Conservation (phyloP, 1,140 invertebrate species). For the Aricia agestis region DNA sequence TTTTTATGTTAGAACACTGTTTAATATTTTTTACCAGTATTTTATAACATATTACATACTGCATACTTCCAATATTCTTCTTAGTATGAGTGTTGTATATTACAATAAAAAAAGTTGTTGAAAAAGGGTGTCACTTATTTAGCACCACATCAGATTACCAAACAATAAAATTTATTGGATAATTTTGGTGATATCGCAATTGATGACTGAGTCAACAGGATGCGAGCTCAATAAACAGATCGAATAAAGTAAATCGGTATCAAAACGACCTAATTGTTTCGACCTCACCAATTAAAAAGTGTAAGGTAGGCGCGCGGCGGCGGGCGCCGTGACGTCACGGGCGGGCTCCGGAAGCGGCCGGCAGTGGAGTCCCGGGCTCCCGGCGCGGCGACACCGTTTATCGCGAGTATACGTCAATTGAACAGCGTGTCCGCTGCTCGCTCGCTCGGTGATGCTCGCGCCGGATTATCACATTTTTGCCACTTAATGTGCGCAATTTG, state of each 20-base stretch:
- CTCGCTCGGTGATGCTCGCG: conserved; percentile 49
- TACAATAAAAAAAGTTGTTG: background rate
- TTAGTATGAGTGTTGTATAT: background rate
- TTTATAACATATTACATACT: background rate
- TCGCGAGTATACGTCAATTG: conserved; percentile 66
- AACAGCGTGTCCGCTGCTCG: conserved; percentile 63
- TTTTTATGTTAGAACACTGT: background rate
- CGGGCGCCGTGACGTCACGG: conserved; percentile 53
- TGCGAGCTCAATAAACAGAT: conserved; percentile 22
- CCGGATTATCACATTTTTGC: conserved; percentile 44
- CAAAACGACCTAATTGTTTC: conserved; percentile 66
- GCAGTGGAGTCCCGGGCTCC: conserved; percentile 53
- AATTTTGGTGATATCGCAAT: background rate
- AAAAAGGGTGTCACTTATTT: conserved; percentile 6
- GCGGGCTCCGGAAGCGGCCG: conserved; percentile 60
- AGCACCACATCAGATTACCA: background rate
- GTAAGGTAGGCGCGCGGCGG: conserved; percentile 58
- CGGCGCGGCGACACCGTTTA: conserved; percentile 58
- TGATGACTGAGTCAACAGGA: conserved; percentile 12
- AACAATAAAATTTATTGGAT: conserved; percentile 13
- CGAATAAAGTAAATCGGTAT: conserved; percentile 52
- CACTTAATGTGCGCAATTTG: conserved; percentile 35
- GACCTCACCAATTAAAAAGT: conserved; percentile 73
- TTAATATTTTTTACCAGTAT: background rate
- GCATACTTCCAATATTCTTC: no score